Conservation (phyloP, 2,888 invertebrate genomes). For the Actias luna region DNA sequence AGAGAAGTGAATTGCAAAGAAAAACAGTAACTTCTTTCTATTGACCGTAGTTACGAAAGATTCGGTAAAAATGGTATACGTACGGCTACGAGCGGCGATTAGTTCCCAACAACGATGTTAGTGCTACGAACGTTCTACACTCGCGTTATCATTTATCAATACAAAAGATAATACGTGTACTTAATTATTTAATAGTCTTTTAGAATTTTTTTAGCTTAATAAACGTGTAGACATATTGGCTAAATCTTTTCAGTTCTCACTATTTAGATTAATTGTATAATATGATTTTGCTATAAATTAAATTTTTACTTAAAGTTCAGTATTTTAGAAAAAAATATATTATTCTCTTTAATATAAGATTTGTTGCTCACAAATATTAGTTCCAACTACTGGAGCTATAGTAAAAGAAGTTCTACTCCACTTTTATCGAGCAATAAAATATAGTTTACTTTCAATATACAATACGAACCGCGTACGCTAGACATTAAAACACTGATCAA, state of each 20-base stretch:
- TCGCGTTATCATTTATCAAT: constrained; percentile 10
- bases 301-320: too few species aligned
- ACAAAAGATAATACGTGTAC: constrained; percentile 5
- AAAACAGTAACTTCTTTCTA: constrained; percentile 7
- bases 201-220: neutral
- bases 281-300: too few species aligned
- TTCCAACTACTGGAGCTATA: neutral
- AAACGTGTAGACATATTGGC: neutral
- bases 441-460: neutral
- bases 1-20: constrained; percentile 12
- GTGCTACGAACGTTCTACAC: constrained; percentile 17
- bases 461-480: neutral
- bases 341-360: neutral
- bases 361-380: neutral
- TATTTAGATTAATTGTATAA: too few species aligned
- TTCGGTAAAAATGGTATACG: constrained; percentile 8
- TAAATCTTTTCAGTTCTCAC: neutral
- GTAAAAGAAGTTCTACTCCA: neutral
- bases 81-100: constrained; percentile 8
- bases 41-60: constrained; percentile 7
- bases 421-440: too few species aligned
- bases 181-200: neutral
- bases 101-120: constrained; percentile 2
- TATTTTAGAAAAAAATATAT: too few species aligned
- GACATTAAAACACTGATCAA: neutral